These are phyloP conservation scores for Gryllus bimaculatus DNA, from an alignment of 1,140 invertebrate species.

Conservation along the genomic window DNA sequence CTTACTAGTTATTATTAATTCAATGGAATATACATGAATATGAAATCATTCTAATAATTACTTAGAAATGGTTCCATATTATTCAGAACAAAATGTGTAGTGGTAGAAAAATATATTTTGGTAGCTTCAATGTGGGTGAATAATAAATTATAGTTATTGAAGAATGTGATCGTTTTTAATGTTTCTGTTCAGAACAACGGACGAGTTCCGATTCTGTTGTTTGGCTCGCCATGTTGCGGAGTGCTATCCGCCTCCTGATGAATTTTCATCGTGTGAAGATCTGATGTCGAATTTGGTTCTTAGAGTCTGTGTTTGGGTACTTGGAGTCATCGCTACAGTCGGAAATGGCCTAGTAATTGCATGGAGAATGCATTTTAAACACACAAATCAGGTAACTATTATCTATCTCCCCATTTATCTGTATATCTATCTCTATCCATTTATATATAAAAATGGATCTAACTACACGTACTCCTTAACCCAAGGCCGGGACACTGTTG, in stretches of 20 bases:
- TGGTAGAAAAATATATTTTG: no score
- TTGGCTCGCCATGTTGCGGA: constrained; percentile 33
- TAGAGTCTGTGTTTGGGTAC: constrained; percentile 43
- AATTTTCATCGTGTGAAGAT: constrained; percentile 48
- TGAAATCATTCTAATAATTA: background rate
- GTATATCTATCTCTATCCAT: no score
- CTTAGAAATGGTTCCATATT: background rate
- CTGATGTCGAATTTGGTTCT: constrained; percentile 47
- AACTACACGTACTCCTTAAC: no score
- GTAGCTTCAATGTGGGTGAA: no score
- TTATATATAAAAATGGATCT: no score
- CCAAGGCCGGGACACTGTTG: no score
- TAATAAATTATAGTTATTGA: no score
- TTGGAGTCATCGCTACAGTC: constrained; percentile 40
- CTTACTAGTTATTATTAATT: no score
- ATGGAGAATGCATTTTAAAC: constrained; percentile 35
- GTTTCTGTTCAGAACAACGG: constrained; percentile 31
- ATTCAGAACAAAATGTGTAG: background rate
- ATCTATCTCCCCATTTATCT: no score
- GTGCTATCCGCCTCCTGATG: constrained; percentile 41
- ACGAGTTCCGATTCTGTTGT: constrained; percentile 46
- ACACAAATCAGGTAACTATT: constrained; percentile 28
- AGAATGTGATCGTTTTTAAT: background rate
- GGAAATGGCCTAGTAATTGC: constrained; percentile 44
- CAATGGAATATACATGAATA: background rate